phyloP scores from a whole-genome alignment of 2,888 invertebrate genomes.

The Archips xylosteana region DNA sequence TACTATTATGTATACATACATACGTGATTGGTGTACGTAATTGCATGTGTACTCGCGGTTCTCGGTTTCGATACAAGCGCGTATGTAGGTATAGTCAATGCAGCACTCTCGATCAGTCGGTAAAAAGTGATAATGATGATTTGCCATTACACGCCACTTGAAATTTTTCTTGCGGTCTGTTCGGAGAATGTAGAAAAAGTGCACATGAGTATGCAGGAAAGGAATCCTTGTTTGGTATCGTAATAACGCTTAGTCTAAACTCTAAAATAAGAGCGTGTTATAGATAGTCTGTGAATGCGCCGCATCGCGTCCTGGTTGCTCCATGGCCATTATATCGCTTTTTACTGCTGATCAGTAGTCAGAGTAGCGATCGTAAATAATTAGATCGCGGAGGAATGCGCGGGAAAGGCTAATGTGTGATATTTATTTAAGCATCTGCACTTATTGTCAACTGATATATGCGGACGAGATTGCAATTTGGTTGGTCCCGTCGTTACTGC shows the following conservation, averaged over 20 bases:
- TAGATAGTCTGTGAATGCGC: not conserved
- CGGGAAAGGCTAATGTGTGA: constrained; percentile 25
- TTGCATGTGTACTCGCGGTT: constrained; percentile 16
- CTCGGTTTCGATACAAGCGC: constrained; percentile 35
- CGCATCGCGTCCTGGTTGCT: constrained; percentile 6
- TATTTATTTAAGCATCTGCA: constrained; percentile 22
- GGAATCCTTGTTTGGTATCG: not conserved
- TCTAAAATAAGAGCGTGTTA: not conserved
- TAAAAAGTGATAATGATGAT: constrained; percentile 36
- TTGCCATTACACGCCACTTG: constrained; percentile 29
- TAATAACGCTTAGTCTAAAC: not conserved
- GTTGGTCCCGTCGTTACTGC: constrained; percentile 10
- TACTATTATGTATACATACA: not conserved
- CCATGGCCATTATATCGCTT: not conserved
- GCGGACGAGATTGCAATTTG: constrained; percentile 27
- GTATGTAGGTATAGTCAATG: constrained; percentile 7
- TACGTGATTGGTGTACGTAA: constrained; percentile 21
- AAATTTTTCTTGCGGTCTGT: constrained; percentile 13
- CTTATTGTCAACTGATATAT: constrained; percentile 32
- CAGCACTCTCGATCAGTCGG: constrained; percentile 14
- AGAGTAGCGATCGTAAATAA: constrained; percentile 11
- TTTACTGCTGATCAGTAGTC: constrained; percentile 24
- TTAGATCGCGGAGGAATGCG: constrained; percentile 25
- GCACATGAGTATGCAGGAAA: constrained; percentile 11
- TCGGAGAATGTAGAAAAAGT: constrained; percentile 32